Base-by-base conservation (phyloP, 2,888 invertebrate genomes). In the Cheilosia vulpina region DNA sequence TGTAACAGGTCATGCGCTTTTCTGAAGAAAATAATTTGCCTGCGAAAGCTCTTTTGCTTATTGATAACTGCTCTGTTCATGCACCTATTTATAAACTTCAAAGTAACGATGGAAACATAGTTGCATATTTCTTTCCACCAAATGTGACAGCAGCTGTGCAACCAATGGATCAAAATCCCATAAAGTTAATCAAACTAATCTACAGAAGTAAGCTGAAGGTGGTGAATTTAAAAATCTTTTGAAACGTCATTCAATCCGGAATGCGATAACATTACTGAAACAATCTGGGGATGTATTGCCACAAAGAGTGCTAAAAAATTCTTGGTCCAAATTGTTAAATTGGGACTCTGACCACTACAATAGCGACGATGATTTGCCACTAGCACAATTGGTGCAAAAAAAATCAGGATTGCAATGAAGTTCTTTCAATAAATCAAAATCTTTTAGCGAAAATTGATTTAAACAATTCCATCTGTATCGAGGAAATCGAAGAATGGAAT, bases 321-420 rank as follows among this genome's bases (percentile, higher is more conserved):
- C 71, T 66, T 76, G 82, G 60, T 77, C 71, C 24, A 77, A 77
- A 13, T 60, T 83, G 60, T 53, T 58, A 41, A 71, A 83, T 60
- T 82, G 72, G 55, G 72, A 77, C 57, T 77, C 41, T 38, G 62
- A 72, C 43, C 58, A 83, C 21, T 83, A 83, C 62, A 68, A 77
- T 65, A 69, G 69, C 78, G 77, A 81, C 27, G 81, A 83, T 66
- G 57, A 78, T 62, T 41, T 79, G 60, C 63, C 73, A 79, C 47
- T 79, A 68, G 69, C 62, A 45, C 57, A 77, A 60, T 83, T 68
- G 45, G 21, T 62, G 38, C 57, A 76, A 71, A 21, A 50, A 50
- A 75, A 47, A 47, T 80, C 38, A 77, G 66, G 85, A 80, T 27
- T 80, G 72, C 79, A 75, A 58, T 43, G 27, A 84, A 79, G 71